Percentiles rank a stretch among this genome's conserved stretches.
These are phyloP conservation scores for Myopa tessellatipennis DNA, from an alignment of 2,888 invertebrate species.

Conservation along the genomic window DNA sequence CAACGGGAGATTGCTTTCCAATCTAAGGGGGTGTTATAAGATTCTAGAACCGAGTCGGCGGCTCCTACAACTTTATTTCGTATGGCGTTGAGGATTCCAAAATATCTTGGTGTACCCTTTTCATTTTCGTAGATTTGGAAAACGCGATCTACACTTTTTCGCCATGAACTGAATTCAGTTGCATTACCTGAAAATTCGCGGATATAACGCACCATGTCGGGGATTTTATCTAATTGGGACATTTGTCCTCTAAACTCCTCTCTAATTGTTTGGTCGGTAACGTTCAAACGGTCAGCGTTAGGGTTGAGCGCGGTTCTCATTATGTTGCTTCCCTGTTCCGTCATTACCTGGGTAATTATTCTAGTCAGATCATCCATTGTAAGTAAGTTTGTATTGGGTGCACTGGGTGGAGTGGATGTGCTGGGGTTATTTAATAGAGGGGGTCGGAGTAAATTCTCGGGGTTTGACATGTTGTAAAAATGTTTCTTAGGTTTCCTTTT, in stretches of 20 bases:
- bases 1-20: conserved; percentile 25
- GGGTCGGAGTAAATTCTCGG: background rate
- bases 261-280: background rate
- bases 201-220: background rate
- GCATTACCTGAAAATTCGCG: conserved; percentile 7
- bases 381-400: too few species aligned
- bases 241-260: background rate
- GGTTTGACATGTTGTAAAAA: background rate
- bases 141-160: background rate
- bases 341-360: too few species aligned
- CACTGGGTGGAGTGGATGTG: background rate
- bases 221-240: background rate
- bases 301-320: background rate
- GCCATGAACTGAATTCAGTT: background rate
- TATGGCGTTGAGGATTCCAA: conserved; percentile 1
- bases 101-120: conserved; percentile 13
- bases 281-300: background rate
- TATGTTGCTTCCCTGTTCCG: too few species aligned
- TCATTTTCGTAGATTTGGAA: background rate
- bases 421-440: background rate
- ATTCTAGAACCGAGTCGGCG: background rate
- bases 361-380: too few species aligned
- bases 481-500: too few species aligned
- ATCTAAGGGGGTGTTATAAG: conserved; percentile 1
- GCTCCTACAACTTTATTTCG: conserved; percentile 6